Evolutionary conservation across 2,888 invertebrate species (phyloP).

Genomic region (Dermolepida albohirtum): DNA sequence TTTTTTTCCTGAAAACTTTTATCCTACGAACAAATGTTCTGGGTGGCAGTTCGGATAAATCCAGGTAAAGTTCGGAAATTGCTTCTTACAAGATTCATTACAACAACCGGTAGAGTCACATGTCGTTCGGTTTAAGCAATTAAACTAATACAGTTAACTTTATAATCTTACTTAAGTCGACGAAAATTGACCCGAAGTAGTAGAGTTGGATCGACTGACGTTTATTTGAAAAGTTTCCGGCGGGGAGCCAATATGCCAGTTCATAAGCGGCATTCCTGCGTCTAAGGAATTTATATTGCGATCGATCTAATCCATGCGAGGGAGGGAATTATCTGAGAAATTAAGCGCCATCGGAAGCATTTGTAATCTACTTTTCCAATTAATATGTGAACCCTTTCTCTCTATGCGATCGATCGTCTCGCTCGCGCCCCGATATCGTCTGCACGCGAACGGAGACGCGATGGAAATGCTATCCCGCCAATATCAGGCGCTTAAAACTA

Average conservation of each 20-base stretch:
- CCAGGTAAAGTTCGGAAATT: constrained; percentile 10
- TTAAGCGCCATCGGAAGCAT: constrained; percentile 44
- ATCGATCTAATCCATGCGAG: constrained; percentile 55
- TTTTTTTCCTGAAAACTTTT: no score
- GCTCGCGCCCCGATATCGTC: not conserved
- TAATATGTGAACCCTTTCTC: constrained; percentile 39
- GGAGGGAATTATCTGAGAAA: constrained; percentile 36
- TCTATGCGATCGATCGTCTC: not conserved
- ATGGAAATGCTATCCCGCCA: not conserved
- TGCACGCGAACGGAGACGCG: not conserved
- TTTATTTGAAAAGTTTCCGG: constrained; percentile 58
- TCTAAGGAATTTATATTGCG: constrained; percentile 61
- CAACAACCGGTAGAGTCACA: constrained; percentile 1
- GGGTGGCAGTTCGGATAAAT: not conserved
- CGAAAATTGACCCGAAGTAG: constrained; percentile 17
- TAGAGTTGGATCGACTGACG: constrained; percentile 28
- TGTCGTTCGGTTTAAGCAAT: constrained; percentile 11
- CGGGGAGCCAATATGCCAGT: constrained; percentile 53
- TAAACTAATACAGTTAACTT: constrained; percentile 36
- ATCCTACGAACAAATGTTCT: not conserved
- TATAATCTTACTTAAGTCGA: constrained; percentile 29
- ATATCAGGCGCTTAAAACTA: constrained; percentile 16
- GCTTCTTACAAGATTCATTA: not conserved
- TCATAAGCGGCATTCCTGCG: constrained; percentile 57
- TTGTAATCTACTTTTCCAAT: constrained; percentile 45